Evolutionary conservation across 2,888 invertebrate genomes (phyloP), one percentile per base, ranked within the genome.

Genomic region (Limnephilus marmoratus): DNA sequence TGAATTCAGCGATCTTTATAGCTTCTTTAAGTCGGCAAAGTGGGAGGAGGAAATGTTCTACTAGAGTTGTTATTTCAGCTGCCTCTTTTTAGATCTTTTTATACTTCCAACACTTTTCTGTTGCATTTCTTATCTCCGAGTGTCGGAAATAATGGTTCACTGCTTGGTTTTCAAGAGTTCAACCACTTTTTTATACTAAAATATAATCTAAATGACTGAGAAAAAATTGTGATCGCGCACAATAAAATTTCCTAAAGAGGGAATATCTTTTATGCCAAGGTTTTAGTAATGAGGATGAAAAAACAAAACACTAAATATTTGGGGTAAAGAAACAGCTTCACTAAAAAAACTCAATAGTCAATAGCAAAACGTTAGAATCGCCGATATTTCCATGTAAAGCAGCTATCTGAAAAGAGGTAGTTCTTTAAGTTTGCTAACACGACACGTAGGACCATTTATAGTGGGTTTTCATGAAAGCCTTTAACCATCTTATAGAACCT

Each of bases 41-140:
- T 29, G 45, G 49, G 90, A 29, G 80, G 18, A 90, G 90, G 90
- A 91, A 91, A 91, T 91, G 90, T 91, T 91, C 91, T 81, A 81
- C 31, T 29, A 87, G 81, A 49, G 41, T 81, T 81, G 88, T 34
- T 45, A 18, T 45, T 88, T 41, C n/a, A 11, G 41, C 80, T 41
- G 11, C 3, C 41, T 37, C 7, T 85, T 85, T 41, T 9, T 18
- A 68, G 68, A 24, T 68, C 9, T 68, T 68, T 7, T 68, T 68
- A 9, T 68, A 24, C n/a, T n/a, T 68, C 53, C 53, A 7, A 68
- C 68, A 68, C n/a, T 68, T 68, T 68, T 68, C 24, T 68, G n/a
- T 9, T 24, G 68, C 68, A n/a, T n/a, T 68, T 68, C 24, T 68
- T 68, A 68, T 68, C 24, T 68, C 9, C 1, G 68, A 24, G 68